Conservation (phyloP, 2,888 invertebrate genomes). For the Lithodes maja region DNA sequence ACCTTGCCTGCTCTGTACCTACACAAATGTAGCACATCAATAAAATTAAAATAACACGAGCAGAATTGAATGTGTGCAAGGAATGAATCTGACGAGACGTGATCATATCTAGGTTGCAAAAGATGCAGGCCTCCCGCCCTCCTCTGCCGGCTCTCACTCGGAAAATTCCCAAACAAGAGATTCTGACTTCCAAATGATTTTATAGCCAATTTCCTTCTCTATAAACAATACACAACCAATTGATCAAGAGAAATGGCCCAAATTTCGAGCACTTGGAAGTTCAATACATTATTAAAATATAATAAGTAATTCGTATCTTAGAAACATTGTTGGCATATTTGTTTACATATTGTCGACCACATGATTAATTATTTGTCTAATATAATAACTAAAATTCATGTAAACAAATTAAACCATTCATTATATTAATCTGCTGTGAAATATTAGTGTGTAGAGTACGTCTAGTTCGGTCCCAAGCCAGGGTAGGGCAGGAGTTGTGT, state of each 20-base stretch:
- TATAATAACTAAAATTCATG: too few species aligned
- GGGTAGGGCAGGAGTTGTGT: conserved; percentile 8
- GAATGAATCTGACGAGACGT: too few species aligned
- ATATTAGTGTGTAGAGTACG: background rate
- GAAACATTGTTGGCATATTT: too few species aligned
- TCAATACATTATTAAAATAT: conserved; percentile 8
- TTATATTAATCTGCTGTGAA: too few species aligned
- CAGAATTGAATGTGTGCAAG: too few species aligned
- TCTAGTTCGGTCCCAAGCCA: conserved; percentile 2
- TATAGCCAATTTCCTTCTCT: conserved; percentile 50
- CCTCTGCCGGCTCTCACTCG: conserved; percentile 33
- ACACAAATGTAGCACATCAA: too few species aligned
- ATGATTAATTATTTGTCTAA: too few species aligned
- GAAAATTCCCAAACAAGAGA: conserved; percentile 57
- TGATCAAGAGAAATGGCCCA: conserved; percentile 36
- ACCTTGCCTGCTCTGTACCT: too few species aligned
- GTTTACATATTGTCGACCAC: too few species aligned
- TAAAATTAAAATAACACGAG: too few species aligned
- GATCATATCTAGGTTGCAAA: too few species aligned
- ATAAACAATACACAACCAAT: conserved; percentile 57
- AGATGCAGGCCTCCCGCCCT: background rate
- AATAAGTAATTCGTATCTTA: background rate
- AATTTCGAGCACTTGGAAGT: conserved; percentile 24
- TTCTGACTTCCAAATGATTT: conserved; percentile 47
- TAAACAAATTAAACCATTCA: too few species aligned